phyloP scores from a whole-genome alignment of 2,113 vertebrate genomes.

The Eulemur rufifrons region DNA sequence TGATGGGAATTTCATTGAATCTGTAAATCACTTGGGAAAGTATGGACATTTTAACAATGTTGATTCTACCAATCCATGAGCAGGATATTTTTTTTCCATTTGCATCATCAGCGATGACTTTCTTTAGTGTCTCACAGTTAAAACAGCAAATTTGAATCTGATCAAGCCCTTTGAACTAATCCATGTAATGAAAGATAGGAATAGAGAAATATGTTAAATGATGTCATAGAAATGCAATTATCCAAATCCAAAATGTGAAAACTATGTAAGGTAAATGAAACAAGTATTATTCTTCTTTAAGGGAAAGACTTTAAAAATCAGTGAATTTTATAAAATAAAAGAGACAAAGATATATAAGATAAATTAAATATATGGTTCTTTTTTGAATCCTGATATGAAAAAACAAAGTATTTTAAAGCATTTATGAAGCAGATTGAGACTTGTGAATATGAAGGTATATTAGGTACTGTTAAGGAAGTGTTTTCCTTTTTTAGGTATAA shows the following conservation, averaged over 20 bases:
- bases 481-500: neutral
- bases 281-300: neutral
- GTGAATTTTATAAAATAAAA: neutral
- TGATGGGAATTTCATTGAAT: too few relatives aligned
- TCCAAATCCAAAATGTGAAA: neutral
- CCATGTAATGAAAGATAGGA: neutral
- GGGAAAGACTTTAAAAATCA: neutral
- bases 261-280: neutral
- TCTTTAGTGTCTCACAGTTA: too few relatives aligned
- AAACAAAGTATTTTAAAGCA: neutral
- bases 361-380: rapidly evolving
- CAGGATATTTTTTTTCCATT: too few relatives aligned
- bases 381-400: neutral
- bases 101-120: too few relatives aligned
- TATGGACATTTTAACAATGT: too few relatives aligned
- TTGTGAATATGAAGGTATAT: neutral
- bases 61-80: too few relatives aligned
- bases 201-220: neutral
- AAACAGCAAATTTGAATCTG: neutral
- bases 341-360: neutral
- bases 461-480: neutral
- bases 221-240: neutral
- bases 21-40: too few relatives aligned
- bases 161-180: neutral
- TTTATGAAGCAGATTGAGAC: neutral